phyloP scores from a whole-genome alignment of 1,140 invertebrate genomes.

The Yoshiicerus persimilis region DNA sequence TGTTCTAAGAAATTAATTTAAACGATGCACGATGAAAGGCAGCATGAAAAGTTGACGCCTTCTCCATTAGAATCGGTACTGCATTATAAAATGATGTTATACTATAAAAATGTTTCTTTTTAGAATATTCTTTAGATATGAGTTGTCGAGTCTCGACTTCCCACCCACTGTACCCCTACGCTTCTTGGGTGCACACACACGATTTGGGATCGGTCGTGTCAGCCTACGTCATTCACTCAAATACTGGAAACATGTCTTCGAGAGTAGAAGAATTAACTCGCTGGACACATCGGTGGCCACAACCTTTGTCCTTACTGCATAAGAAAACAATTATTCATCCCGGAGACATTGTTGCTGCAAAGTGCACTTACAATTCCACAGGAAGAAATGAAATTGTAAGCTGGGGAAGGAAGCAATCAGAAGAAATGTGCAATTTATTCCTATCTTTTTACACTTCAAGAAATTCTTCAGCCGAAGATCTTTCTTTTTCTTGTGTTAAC shows the following conservation, averaged over 20 bases:
- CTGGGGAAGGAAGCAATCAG: background rate
- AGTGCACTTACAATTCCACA: background rate
- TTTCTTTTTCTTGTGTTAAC: conserved; percentile 12
- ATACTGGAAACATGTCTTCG: background rate
- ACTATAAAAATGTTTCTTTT: background rate
- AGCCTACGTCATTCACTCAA: background rate
- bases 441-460: background rate
- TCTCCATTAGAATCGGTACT: too few species aligned
- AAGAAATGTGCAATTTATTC: conserved; percentile 33
- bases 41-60: too few species aligned
- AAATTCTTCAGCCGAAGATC: background rate
- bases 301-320: background rate
- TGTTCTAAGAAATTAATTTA: too few species aligned
- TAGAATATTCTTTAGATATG: conserved; percentile 8
- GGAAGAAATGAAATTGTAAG: background rate
- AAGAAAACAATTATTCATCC: background rate
- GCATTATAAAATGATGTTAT: too few species aligned
- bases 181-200: conserved; percentile 18
- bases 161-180: background rate
- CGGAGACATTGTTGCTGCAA: background rate
- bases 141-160: background rate
- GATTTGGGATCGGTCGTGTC: background rate
- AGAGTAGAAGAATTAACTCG: background rate
- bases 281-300: conserved; percentile 5
- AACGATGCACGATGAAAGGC: too few species aligned